Percentiles rank a stretch among this genome's conserved stretches.
Conservation (phyloP, 1,140 invertebrate species). For the Bombus superbus region DNA sequence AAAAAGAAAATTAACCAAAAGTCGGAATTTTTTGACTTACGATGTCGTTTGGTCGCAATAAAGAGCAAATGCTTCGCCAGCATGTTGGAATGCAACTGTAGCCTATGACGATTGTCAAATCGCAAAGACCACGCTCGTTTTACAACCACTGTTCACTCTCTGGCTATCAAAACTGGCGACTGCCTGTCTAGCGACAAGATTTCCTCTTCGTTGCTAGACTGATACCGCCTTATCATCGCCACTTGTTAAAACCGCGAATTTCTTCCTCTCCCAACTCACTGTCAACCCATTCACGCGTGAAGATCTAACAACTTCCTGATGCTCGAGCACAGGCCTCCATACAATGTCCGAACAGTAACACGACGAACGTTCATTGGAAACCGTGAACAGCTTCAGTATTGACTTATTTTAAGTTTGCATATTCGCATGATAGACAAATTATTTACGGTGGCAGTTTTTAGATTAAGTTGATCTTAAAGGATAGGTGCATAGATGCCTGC, state of each 20-base stretch:
- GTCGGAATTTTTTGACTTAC: conserved; percentile 70
- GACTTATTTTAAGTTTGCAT: not conserved
- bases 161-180: conserved; percentile 72
- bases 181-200: conserved; percentile 75
- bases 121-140: conserved; percentile 39
- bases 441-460: no score
- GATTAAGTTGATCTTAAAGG: not conserved
- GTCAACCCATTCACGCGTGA: conserved; percentile 2
- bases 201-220: conserved; percentile 55
- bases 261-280: not conserved
- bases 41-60: conserved; percentile 76
- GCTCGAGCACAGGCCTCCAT: not conserved
- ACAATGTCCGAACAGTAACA: not conserved
- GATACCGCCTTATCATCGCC: conserved; percentile 61
- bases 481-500: not conserved
- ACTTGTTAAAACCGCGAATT: conserved; percentile 48
- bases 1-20: not conserved
- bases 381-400: not conserved
- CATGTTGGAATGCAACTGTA: conserved; percentile 65
- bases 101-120: conserved; percentile 25
- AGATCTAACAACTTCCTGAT: conserved; percentile 6
- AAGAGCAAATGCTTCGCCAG: conserved; percentile 79
- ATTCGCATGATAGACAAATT: not conserved
- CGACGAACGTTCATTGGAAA: not conserved
- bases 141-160: conserved; percentile 39